Evolutionary conservation across 2,113 vertebrate genomes (phyloP), one percentile per base, ranked within the genome.

Genomic region (Chloropsis cyanopogon): DNA sequence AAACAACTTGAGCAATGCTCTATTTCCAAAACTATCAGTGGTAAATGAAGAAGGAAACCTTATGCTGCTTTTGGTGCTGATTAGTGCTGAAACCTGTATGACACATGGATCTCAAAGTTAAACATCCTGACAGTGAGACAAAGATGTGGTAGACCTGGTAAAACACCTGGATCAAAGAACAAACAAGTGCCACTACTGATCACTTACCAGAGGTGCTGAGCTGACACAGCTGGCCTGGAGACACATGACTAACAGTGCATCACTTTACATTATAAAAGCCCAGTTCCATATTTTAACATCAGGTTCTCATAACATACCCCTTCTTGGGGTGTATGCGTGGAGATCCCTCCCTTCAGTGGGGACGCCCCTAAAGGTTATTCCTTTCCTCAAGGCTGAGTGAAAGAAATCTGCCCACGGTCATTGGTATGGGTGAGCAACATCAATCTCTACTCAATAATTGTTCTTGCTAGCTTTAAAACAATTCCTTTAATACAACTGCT

Each of bases 381-480:
- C 46, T 82, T n/a, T 82, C 29, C 46, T 82, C 0, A 1, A 61
- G 47, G 41, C 12, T 69, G 25, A 61, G 17, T 0, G 0, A 53
- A 69, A 61, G 63, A 76, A 53, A 61, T 54, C 64, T 69, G 31
- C 21, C 49, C 31, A 47, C 0, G 0, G 25, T 54, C 25, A 69
- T 42, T 42, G 41, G 25, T 33, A 49, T 37, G 35, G 10, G 14
- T 54, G 41, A 69, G 25, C 42, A 76, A 61, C 41, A 49, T 63
- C 42, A 83, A 69, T 49, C 31, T 76, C 47, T 76, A 33, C 8
- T 52, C 49, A 28, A 56, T 33, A 69, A 69, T 63, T 69, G 35
- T 0, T 49, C 49, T 54, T 90, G 29, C 22, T 63, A 42, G 63
- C 54, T 49, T 61, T 18, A 41, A 41, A 47, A 39, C 33, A 56